Evolutionary conservation across 1,140 invertebrate species (phyloP).

Genomic region (Arctopsyche grandis): DNA sequence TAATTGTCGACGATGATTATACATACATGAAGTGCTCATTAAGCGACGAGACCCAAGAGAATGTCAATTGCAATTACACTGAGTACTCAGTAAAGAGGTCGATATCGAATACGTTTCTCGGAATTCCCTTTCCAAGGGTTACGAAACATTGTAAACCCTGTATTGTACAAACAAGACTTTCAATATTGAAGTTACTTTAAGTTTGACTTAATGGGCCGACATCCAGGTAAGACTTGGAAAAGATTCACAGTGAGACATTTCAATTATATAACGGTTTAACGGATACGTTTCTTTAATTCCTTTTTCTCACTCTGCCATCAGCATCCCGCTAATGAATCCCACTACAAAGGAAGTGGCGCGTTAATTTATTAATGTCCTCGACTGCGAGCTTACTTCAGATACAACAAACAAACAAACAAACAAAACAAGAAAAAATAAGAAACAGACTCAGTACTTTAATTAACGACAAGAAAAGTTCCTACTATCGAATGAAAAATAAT

Average conservation of each 20-base stretch:
- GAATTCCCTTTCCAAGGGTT: too few species aligned
- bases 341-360: not conserved
- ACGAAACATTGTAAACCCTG: too few species aligned
- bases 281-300: not conserved
- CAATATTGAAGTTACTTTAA: too few species aligned
- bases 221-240: not conserved
- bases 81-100: too few species aligned
- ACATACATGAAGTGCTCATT: too few species aligned
- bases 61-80: too few species aligned
- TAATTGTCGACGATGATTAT: too few species aligned
- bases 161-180: too few species aligned
- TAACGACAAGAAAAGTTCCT: not conserved
- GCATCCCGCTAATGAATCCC: not conserved
- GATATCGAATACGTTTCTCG: too few species aligned
- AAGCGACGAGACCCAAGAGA: too few species aligned
- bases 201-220: too few species aligned
- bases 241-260: not conserved
- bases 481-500: not conserved
- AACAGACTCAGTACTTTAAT: not conserved
- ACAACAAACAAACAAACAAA: not conserved
- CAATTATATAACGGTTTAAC: not conserved
- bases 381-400: not conserved
- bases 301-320: not conserved
- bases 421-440: not conserved
- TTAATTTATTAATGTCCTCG: slow-evolving; percentile 24